Conservation (phyloP, 2,888 invertebrate species). For the Villa cingulata region DNA sequence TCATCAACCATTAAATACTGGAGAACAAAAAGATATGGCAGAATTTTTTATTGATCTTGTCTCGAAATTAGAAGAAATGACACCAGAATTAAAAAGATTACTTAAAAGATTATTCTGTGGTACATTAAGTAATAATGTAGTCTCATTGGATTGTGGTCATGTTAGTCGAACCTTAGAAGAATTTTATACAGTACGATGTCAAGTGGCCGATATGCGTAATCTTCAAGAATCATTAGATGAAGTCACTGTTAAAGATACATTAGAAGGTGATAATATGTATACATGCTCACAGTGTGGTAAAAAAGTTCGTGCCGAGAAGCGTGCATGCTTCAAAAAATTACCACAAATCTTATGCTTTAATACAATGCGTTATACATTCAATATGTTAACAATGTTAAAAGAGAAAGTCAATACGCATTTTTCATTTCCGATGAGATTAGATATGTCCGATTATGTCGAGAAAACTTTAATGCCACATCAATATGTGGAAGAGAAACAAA, state of each 20-base stretch:
- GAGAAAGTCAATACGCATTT: conserved; percentile 97
- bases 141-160: conserved; percentile 88
- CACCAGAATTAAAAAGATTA: conserved; percentile 72
- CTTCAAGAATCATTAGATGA: conserved; percentile 89
- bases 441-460: conserved; percentile 92
- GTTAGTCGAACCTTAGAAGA: conserved; percentile 89
- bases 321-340: conserved; percentile 86
- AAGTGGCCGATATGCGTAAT: conserved; percentile 93
- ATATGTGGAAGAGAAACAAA: conserved; percentile 57
- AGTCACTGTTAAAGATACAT: conserved; percentile 91
- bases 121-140: conserved; percentile 87
- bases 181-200: conserved; percentile 92
- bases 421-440: conserved; percentile 82
- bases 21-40: conserved; percentile 96
- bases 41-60: conserved; percentile 95
- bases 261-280: conserved; percentile 96
- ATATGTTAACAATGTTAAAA: conserved; percentile 94
- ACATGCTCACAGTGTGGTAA: conserved; percentile 91
- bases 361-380: conserved; percentile 94
- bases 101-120: conserved; percentile 89
- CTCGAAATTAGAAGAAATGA: conserved; percentile 92
- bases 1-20: conserved; percentile 87
- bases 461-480: conserved; percentile 84
- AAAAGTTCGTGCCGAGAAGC: conserved; percentile 89
- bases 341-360: conserved; percentile 91